Conservation (phyloP, 2,888 invertebrate genomes). For the Scaptomyza parva region DNA sequence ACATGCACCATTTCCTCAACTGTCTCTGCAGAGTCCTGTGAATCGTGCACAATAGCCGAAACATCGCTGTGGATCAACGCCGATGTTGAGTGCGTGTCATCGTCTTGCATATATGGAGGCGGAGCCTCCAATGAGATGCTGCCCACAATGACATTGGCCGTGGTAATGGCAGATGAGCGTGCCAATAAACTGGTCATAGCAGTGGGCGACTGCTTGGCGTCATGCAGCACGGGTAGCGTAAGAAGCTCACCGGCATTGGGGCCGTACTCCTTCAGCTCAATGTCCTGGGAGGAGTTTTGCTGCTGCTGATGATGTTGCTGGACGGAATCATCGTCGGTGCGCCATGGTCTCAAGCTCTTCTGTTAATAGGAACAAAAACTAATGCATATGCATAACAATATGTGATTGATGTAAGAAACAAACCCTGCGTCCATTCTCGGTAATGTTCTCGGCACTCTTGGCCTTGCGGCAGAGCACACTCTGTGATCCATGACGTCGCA, state of each 20-base stretch:
- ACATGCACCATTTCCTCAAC: conserved; percentile 80
- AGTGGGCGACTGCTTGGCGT: conserved; percentile 57
- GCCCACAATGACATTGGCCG: conserved; percentile 83
- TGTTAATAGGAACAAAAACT: conserved; percentile 38
- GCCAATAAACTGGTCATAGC: conserved; percentile 67
- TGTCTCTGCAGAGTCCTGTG: conserved; percentile 79
- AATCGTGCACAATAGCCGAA: conserved; percentile 63
- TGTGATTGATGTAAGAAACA: neutral
- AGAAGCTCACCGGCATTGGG: conserved; percentile 63
- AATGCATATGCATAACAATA: neutral
- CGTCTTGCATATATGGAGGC: conserved; percentile 82
- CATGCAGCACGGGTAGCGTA: conserved; percentile 69
- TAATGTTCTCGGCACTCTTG: conserved; percentile 89
- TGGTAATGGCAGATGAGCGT: conserved; percentile 81
- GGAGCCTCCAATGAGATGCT: conserved; percentile 84
- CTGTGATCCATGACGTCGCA: conserved; percentile 92
- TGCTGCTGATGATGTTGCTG: conserved; percentile 66
- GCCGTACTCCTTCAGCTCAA: conserved; percentile 70
- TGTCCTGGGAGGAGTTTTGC: conserved; percentile 69
- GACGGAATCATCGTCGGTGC: conserved; percentile 80
- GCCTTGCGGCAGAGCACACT: conserved; percentile 92
- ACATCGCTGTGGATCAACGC: conserved; percentile 65
- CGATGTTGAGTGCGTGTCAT: conserved; percentile 63
- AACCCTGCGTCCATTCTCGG: conserved; percentile 85
- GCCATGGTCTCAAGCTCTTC: conserved; percentile 84